Conservation (phyloP, 2,113 vertebrate species). For the Arothron firmamentum region DNA sequence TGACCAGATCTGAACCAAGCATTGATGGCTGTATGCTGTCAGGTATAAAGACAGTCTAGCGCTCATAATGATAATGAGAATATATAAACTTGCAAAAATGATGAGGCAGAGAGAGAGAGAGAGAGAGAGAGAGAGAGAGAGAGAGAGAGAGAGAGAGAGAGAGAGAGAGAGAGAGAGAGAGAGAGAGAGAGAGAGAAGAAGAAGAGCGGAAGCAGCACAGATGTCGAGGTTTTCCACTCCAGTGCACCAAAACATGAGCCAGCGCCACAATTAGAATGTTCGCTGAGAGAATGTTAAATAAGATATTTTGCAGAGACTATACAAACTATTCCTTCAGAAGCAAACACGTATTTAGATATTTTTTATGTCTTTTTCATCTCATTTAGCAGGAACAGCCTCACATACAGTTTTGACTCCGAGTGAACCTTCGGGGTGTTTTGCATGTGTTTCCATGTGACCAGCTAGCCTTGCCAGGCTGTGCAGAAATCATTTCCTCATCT, state of each 20-base stretch:
- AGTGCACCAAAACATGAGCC: conserved; percentile 51
- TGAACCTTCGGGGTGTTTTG: neutral
- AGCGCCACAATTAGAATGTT: conserved; percentile 51
- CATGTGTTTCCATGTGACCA: conserved; percentile 10
- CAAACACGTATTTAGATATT: conserved; percentile 6
- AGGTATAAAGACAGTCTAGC: too few species aligned
- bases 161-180: conserved; percentile 3
- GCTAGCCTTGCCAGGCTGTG: conserved; percentile 9
- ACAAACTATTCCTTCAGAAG: conserved; percentile 19
- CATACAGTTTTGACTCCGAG: neutral
- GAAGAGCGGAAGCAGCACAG: conserved; percentile 26
- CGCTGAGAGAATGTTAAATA: conserved; percentile 52
- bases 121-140: conserved; percentile 1
- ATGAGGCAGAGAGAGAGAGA: conserved; percentile 12
- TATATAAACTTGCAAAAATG: conserved; percentile 12
- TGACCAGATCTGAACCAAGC: too few species aligned
- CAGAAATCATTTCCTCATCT: conserved; percentile 24
- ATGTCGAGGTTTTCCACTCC: conserved; percentile 60
- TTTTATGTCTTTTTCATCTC: conserved; percentile 1
- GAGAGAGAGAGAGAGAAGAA: conserved; percentile 12
- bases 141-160: conserved; percentile 4
- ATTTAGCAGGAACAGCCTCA: neutral
- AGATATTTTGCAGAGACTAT: conserved; percentile 45
- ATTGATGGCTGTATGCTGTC: too few species aligned
- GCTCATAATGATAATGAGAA: too few species aligned